Evolutionary conservation across 2,113 vertebrate genomes (phyloP), one percentile per base, ranked within the genome.

Genomic region (Pseudois nayaur): DNA sequence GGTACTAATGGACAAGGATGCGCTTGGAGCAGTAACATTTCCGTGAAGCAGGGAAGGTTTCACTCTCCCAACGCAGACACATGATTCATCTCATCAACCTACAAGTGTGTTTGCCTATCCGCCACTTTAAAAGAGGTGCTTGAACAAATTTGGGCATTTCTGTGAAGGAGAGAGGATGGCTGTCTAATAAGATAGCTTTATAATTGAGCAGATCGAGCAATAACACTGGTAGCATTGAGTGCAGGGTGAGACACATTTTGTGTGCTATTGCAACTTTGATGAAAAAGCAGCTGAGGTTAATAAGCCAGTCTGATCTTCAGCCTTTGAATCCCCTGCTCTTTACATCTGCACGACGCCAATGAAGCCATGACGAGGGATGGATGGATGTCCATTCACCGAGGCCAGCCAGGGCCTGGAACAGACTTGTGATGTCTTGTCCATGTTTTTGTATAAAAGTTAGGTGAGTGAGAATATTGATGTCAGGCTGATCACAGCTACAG

Each of bases 311-410:
- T 13, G 6, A 27, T 8, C 31, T 60, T 43, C 21, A 8, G 90
- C 21, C 14, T 59, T 31, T 13, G 13, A 78, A 74, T 4, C n/a
- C 36, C 23, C 4, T 1, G 13, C 43, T 50, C 31, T 31, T 13
- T 33, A 52, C 17, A 13, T 16, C 3, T 33, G 48, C 57, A 36
- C 0, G 9, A 36, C 3, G 8, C 13, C 91, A 8, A 1, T 5
- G 2, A 29, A 8, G 57, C 57, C 19, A 21, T 17, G n/a, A 33
- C 5, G 0, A 9, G 33, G 0, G 29, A 29, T 5, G 36, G 76
- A 10, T 13, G 15, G 0, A 2, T 0, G 5, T 15, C n/a, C 19
- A 5, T 48, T 31, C 1, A 1, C 43, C 33, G 3, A 23, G 2
- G 83, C 33, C 40, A 2, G 5, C 71, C 57, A 8, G 71, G 4